Evolutionary conservation across 2,113 vertebrate genomes (phyloP), one percentile per base, ranked within the genome.

Genomic region (Riparia riparia): DNA sequence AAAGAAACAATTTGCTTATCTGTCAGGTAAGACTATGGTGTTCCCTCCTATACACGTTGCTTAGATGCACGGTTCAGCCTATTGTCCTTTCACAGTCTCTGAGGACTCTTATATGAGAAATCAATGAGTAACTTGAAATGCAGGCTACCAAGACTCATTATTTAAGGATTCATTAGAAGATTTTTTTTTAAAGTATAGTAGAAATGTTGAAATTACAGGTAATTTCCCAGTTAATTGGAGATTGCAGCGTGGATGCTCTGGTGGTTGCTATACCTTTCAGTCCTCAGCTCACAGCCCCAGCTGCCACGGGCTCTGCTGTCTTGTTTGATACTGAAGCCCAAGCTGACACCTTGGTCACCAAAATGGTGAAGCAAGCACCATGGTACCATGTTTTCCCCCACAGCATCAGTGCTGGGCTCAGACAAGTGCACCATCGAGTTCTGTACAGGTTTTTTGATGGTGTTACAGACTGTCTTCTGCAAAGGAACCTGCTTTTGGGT

Each of bases 1-100:
- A 96, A 98, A 96, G 97, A 99, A 99, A 93, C 98, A 99, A 72
- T 99, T 99, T 51, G 99, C 99, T 71, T 99, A 99, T 97, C 98
- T 99, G 34, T 99, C 99, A 92, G 99, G 99, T 99, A 95, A 98
- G 95, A 47, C 10, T 37, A 0, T 2, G 5, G 4, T 14, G 12
- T 50, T 94, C 14, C 21, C 3, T 89, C 22, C 17, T 73, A 8
- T 6, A 78, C 7, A 12, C 1, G 0, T 54, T 78, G 26, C n/a
- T 70, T 22, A 72, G 28, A 5, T n/a, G 5, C 68, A 11, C 1
- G 0, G 37, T 51, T 82, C 25, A 44, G 18, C 21, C 58, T 86
- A 17, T 17, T 83, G 22, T 49, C 12, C 44, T 66, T 64, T 61
- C 24, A 12, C 29, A 29, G 42, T 70, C 45, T 77, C 24, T 64